Evolutionary conservation across 2,888 invertebrate genomes (phyloP), one percentile per base, ranked within the genome.

Genomic region (Athrips mouffetella): DNA sequence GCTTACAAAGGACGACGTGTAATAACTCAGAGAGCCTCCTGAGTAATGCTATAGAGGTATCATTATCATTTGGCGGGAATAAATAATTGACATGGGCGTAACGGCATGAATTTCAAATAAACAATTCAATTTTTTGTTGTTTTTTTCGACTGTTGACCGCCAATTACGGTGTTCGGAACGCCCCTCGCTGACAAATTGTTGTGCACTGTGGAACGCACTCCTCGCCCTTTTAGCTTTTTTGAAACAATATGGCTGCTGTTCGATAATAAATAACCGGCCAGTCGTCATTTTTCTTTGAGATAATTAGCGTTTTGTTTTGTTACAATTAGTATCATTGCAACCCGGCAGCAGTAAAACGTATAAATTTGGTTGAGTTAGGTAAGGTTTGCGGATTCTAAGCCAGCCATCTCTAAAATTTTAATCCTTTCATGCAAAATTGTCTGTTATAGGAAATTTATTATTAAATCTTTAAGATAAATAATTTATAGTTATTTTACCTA

Each of bases 141-240:
- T 76, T 77, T 77, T 73, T 75, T 71, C 67, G 60, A 58, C 67
- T 40, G 64, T 73, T 68, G 69, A 67, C 73, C 73, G 67, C 80
- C 82, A 81, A 81, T 83, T 81, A 80, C 71, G 61, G 68, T 60
- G 61, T 59, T 67, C 60, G 73, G 68, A 75, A 76, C 81, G 80
- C 80, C 82, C 76, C 65, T 59, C 55, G 68, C 73, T 80, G 84
- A 85, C 85, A 84, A 80, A 85, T 83, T 81, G 74, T 70, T 64
- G 65, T 58, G 60, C 47, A 42, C 48, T 31, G 39, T 49, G 46
- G 55, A 54, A 55, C 52, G 55, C 54, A 54, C 54, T 49, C 52
- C 53, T 62, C 64, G 71, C 72, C 73, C 68, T 37, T 37, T 37
- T 37, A 37, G 21, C 20, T 72, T 64, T 64, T n/a, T 61, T 54